Percentiles rank a stretch among this genome's conserved stretches.
Evolutionary conservation across 1,140 invertebrate species (phyloP).

Genomic region (Drosophila punjabiensis): DNA sequence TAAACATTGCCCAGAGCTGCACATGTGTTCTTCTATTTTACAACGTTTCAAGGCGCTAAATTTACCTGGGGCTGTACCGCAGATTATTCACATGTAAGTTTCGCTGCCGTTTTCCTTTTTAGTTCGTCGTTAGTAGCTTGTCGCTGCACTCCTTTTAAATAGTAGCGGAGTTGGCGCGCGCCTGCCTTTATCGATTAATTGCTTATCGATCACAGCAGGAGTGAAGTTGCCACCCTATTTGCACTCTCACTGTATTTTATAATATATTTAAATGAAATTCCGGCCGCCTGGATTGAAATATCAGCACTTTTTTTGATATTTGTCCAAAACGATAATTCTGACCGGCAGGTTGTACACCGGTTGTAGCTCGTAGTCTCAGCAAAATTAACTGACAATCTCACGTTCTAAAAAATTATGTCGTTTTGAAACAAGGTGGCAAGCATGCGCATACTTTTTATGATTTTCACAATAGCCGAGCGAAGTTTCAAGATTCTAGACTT

Average conservation of each 20-base stretch:
- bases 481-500: constrained; percentile 48
- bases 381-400: constrained; percentile 11
- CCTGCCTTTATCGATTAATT: background rate
- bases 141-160: constrained; percentile 5
- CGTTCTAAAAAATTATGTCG: constrained; percentile 23
- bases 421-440: constrained; percentile 56
- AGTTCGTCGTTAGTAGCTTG: background rate
- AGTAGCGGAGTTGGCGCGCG: background rate
- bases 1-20: constrained; percentile 41
- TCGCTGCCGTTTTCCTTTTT: background rate
- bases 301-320: background rate
- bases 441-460: constrained; percentile 59
- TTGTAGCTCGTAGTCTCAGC: background rate
- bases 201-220: constrained; percentile 17
- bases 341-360: background rate
- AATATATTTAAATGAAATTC: background rate
- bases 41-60: constrained; percentile 30
- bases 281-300: background rate
- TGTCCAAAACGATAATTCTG: too few relatives aligned
- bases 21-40: constrained; percentile 40
- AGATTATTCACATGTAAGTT: constrained; percentile 39
- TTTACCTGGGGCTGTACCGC: constrained; percentile 30
- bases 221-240: constrained; percentile 10
- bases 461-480: constrained; percentile 62
- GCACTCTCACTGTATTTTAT: background rate